These are phyloP conservation scores for Apostichopus parvimensis DNA, from an alignment of 35 echinoderm and acorn worm species.

Conservation along the genomic window DNA sequence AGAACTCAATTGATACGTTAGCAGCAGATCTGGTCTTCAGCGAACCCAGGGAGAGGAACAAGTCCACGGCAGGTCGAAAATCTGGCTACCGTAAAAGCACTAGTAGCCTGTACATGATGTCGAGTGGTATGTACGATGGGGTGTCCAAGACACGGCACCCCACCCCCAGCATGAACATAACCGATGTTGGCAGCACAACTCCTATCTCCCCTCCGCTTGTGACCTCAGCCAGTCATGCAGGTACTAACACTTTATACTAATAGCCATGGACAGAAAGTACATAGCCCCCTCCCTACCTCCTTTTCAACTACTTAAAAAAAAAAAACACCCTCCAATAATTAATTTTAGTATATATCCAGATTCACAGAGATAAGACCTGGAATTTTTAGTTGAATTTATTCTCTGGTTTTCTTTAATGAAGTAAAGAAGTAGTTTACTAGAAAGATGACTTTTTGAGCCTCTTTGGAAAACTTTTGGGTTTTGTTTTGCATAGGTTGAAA, in stretches of 20 bases:
- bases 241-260: conserved; percentile 67
- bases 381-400: too few relatives aligned
- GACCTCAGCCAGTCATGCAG: conserved; percentile 56
- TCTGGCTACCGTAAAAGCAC: conserved; percentile 89
- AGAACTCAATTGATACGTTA: conserved; percentile 76
- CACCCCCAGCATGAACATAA: conserved; percentile 54
- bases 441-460: too few relatives aligned
- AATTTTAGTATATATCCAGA: too few relatives aligned
- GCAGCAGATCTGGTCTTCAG: conserved; percentile 79
- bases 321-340: neutral
- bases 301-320: neutral
- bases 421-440: too few relatives aligned
- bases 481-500: too few relatives aligned
- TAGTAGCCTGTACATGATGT: conserved; percentile 74
- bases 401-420: too few relatives aligned
- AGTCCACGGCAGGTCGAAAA: conserved; percentile 68
- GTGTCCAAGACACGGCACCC: conserved; percentile 24
- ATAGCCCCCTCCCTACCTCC: neutral
- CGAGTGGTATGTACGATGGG: conserved; percentile 79
- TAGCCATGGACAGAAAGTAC: conserved; percentile 48
- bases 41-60: conserved; percentile 73
- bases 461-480: too few relatives aligned
- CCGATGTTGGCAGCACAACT: conserved; percentile 67
- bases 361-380: too few relatives aligned
- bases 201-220: conserved; percentile 67